phyloP scores from a whole-genome alignment of 2,888 invertebrate species.

The Gonocerus acuteangulatus region DNA sequence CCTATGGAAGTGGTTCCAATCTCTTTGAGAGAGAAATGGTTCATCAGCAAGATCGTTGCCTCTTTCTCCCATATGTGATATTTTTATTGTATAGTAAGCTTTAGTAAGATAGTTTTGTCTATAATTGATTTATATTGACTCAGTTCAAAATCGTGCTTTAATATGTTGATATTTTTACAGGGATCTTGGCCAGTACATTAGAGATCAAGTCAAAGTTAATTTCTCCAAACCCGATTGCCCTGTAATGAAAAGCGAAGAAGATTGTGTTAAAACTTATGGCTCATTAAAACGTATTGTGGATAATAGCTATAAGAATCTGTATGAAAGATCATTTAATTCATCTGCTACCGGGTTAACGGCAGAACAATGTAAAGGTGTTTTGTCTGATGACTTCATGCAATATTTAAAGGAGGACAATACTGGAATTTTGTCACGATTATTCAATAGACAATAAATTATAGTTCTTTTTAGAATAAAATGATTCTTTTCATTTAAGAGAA shows the following conservation, averaged over 20 bases:
- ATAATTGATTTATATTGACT: too few species aligned
- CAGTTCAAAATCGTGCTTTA: too few species aligned
- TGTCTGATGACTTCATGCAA: slow-evolving; percentile 64
- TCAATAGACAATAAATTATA: neutral
- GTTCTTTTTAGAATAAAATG: slow-evolving; percentile 1
- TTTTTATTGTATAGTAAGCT: too few species aligned
- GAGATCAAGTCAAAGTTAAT: slow-evolving; percentile 53
- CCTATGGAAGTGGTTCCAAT: too few species aligned
- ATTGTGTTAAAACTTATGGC: slow-evolving; percentile 60
- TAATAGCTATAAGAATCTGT: slow-evolving; percentile 62
- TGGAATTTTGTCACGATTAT: slow-evolving; percentile 50
- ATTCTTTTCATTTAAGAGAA: too few species aligned
- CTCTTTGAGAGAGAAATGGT: too few species aligned
- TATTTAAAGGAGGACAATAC: slow-evolving; percentile 51
- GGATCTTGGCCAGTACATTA: slow-evolving; percentile 64
- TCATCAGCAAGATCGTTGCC: too few species aligned
- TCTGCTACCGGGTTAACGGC: slow-evolving; percentile 66
- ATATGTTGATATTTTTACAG: too few species aligned
- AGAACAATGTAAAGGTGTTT: slow-evolving; percentile 63
- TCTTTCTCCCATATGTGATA: too few species aligned
- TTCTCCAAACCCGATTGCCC: slow-evolving; percentile 51
- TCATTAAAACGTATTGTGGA: slow-evolving; percentile 62
- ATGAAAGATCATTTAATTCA: slow-evolving; percentile 52
- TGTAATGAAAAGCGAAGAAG: slow-evolving; percentile 52
- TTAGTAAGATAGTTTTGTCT: too few species aligned